These are phyloP conservation scores for Drosophila tristis DNA, from an alignment of 1,140 invertebrate species.

Conservation along the genomic window DNA sequence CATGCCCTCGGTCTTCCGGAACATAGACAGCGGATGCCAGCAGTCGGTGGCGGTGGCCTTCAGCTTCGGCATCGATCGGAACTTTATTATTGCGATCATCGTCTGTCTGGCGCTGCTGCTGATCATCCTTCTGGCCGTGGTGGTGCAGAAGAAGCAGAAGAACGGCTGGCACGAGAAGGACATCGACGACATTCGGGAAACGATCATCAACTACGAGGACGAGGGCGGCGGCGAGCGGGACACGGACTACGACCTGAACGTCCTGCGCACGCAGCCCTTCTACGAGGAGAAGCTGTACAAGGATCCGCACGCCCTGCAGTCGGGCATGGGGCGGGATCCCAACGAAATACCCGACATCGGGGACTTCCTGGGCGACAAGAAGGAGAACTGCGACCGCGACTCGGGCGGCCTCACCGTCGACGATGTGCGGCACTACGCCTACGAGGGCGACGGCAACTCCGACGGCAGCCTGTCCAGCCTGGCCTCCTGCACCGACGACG, in stretches of 20 bases:
- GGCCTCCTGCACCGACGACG: slow-evolving; percentile 96
- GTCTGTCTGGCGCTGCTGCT: slow-evolving; percentile 91
- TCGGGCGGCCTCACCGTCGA: slow-evolving; percentile 95
- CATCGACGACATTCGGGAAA: slow-evolving; percentile 97
- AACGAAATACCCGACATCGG: slow-evolving; percentile 92
- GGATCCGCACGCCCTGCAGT: slow-evolving; percentile 69
- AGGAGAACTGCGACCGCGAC: slow-evolving; percentile 95
- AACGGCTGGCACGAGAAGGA: slow-evolving; percentile 95
- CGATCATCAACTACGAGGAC: slow-evolving; percentile 98
- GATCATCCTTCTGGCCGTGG: slow-evolving; percentile 93
- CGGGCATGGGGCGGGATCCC: slow-evolving; percentile 61
- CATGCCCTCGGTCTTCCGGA: slow-evolving; percentile 88
- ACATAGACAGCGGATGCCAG: slow-evolving; percentile 89
- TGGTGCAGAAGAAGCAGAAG: slow-evolving; percentile 92
- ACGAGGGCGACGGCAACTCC: slow-evolving; percentile 97
- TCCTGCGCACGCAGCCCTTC: slow-evolving; percentile 87
- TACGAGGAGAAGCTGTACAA: slow-evolving; percentile 83
- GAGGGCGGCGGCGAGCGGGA: slow-evolving; percentile 98
- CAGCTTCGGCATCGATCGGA: slow-evolving; percentile 92
- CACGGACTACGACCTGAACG: slow-evolving; percentile 96
- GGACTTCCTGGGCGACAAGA: slow-evolving; percentile 95
- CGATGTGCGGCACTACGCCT: slow-evolving; percentile 97
- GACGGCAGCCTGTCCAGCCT: slow-evolving; percentile 96
- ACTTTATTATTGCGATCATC: slow-evolving; percentile 93
- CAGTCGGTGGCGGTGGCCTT: slow-evolving; percentile 89